A percentile compares a stretch with the other conserved stretches of the same genome.
These are phyloP conservation scores for Megalops cyprinoides DNA, from an alignment of 2,797 vertebrate species.

Conservation along the genomic window DNA sequence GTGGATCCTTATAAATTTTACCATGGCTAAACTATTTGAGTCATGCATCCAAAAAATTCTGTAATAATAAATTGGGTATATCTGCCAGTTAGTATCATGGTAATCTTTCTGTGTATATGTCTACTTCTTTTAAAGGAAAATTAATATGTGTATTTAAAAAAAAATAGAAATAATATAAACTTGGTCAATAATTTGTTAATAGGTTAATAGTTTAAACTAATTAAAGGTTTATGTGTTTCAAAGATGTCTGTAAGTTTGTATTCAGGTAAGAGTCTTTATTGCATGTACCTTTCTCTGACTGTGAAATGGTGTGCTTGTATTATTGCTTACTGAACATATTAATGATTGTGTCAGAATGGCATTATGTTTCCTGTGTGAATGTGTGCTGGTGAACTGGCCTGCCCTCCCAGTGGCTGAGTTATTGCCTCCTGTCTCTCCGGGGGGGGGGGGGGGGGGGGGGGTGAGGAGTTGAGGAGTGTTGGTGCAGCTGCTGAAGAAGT, in stretches of 20 bases:
- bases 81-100: too few relatives aligned
- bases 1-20: neutral
- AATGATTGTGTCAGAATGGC: neutral
- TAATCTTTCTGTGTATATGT: too few relatives aligned
- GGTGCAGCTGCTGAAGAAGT: constrained; percentile 7
- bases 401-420: neutral
- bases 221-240: too few relatives aligned
- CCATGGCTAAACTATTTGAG: neutral
- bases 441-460: too few relatives aligned
- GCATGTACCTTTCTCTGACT: neutral
- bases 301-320: neutral
- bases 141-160: too few relatives aligned
- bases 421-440: neutral
- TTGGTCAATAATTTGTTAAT: too few relatives aligned
- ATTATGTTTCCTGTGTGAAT: neutral
- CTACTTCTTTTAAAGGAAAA: too few relatives aligned
- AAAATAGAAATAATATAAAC: too few relatives aligned
- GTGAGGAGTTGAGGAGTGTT: constrained; percentile 7
- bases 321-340: neutral
- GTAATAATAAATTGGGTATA: too few relatives aligned
- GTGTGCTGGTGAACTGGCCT: neutral
- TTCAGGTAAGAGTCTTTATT: neutral
- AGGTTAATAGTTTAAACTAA: too few relatives aligned
- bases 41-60: constrained; percentile 2
- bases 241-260: neutral